Conservation (phyloP, 2,797 vertebrate species). For the Antennarius maculatus region DNA sequence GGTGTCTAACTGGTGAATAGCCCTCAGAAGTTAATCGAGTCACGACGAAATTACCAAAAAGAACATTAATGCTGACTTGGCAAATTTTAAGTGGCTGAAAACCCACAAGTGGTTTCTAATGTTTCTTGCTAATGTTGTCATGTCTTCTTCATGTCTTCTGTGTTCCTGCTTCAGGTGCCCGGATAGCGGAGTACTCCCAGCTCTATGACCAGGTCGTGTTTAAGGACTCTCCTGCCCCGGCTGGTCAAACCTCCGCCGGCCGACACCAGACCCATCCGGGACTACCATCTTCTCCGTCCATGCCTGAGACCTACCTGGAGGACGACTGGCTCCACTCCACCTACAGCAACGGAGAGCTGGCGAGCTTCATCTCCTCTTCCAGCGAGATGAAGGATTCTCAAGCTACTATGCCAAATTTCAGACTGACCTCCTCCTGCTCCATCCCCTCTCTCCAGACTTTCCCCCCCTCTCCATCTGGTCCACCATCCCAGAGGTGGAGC, state of each 20-base stretch:
- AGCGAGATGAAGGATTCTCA: conserved; percentile 63
- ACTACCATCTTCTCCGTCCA: conserved; percentile 73
- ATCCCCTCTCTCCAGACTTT: conserved; percentile 87
- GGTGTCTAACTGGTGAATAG: not conserved
- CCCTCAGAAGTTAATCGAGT: no score
- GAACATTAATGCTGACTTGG: no score
- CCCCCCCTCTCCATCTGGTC: conserved; percentile 71
- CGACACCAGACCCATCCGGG: conserved; percentile 64
- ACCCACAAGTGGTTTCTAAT: no score
- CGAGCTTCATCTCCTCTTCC: conserved; percentile 83
- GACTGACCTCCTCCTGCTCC: conserved; percentile 81
- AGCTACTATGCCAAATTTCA: conserved; percentile 67
- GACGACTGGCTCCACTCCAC: conserved; percentile 92
- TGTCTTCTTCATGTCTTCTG: conserved; percentile 8
- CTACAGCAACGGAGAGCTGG: conserved; percentile 91
- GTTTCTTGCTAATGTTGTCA: conserved; percentile 2
- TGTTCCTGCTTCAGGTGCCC: conserved; percentile 84
- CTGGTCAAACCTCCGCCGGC: conserved; percentile 61
- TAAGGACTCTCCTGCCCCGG: conserved; percentile 78
- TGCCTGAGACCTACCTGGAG: conserved; percentile 75
- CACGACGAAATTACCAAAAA: not conserved
- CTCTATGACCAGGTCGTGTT: conserved; percentile 96
- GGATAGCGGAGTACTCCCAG: conserved; percentile 97
- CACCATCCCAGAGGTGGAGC: conserved; percentile 86
- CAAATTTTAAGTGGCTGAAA: no score